These are phyloP conservation scores for Zoanthus sansibaricus DNA, from an alignment of 92 coral and sea anemone genomes.

Conservation along the genomic window DNA sequence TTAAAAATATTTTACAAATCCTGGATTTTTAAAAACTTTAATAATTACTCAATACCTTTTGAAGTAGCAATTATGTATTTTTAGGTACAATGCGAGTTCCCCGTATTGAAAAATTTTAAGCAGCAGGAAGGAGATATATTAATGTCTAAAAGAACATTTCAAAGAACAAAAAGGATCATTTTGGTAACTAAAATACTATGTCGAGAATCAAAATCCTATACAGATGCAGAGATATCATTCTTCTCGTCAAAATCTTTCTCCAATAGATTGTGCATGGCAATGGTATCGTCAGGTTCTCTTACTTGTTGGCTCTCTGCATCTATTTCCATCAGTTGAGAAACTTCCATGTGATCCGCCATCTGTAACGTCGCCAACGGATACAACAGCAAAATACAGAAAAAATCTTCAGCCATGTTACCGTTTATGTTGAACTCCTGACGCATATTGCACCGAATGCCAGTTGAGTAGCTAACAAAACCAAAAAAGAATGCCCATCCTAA, in stretches of 20 bases:
- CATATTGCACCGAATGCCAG: slow-evolving; percentile 73
- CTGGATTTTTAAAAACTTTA: too few species aligned
- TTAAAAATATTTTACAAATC: too few species aligned
- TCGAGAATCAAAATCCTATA: neutral
- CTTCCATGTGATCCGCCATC: slow-evolving; percentile 8
- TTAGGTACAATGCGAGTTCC: too few species aligned
- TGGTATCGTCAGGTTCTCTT: neutral
- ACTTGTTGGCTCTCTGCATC: neutral
- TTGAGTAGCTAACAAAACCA: slow-evolving; percentile 73
- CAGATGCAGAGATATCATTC: neutral
- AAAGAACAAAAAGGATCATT: too few species aligned
- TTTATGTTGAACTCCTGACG: slow-evolving; percentile 80
- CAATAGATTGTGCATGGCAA: neutral
- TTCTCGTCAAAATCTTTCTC: neutral
- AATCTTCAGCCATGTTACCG: slow-evolving; percentile 82
- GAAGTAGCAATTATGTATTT: too few species aligned
- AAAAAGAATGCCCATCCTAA: slow-evolving; percentile 72
- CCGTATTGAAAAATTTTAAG: too few species aligned
- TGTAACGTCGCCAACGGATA: neutral
- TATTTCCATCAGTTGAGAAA: neutral
- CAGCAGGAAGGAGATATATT: too few species aligned
- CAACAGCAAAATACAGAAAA: slow-evolving; percentile 33
- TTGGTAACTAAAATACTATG: neutral
- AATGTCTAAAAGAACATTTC: too few species aligned
- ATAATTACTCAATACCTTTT: too few species aligned